Conservation (phyloP, 1,140 invertebrate species). For the Conus ventricosus region DNA sequence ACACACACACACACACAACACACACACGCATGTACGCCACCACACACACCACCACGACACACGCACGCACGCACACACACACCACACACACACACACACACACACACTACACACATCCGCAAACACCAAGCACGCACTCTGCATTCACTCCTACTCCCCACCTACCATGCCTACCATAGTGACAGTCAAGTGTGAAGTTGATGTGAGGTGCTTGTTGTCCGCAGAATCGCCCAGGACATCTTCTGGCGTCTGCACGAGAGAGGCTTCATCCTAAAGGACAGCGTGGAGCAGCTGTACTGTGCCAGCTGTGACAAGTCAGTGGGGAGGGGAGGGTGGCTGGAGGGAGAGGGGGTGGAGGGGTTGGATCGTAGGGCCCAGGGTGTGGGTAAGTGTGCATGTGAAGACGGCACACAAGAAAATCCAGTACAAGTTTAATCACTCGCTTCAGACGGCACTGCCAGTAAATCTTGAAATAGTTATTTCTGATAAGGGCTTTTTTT, state of each 20-base stretch:
- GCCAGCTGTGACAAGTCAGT: slow-evolving; percentile 87
- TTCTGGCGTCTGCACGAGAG: slow-evolving; percentile 90
- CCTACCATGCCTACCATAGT: no score
- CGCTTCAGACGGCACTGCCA: no score
- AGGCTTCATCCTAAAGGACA: slow-evolving; percentile 88
- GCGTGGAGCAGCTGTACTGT: slow-evolving; percentile 94
- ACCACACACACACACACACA: no score
- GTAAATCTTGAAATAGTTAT: no score
- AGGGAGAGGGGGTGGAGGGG: not conserved
- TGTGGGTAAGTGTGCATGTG: not conserved
- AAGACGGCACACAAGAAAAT: not conserved
- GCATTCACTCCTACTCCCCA: no score
- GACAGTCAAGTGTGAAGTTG: not conserved
- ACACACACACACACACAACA: no score
- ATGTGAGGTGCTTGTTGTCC: slow-evolving; percentile 87
- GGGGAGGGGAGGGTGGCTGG: not conserved
- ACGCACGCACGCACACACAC: no score
- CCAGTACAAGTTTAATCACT: not conserved
- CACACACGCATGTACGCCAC: no score
- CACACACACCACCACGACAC: no score
- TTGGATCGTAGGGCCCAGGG: not conserved
- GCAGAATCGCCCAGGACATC: slow-evolving; percentile 87
- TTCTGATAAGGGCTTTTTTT: no score
- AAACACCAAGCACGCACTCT: not conserved
- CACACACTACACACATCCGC: not conserved